A percentile compares a stretch with the other conserved stretches of the same genome.
These are phyloP conservation scores for Leptobrachium leishanense DNA, from an alignment of 2,113 vertebrate species.

Conservation along the genomic window DNA sequence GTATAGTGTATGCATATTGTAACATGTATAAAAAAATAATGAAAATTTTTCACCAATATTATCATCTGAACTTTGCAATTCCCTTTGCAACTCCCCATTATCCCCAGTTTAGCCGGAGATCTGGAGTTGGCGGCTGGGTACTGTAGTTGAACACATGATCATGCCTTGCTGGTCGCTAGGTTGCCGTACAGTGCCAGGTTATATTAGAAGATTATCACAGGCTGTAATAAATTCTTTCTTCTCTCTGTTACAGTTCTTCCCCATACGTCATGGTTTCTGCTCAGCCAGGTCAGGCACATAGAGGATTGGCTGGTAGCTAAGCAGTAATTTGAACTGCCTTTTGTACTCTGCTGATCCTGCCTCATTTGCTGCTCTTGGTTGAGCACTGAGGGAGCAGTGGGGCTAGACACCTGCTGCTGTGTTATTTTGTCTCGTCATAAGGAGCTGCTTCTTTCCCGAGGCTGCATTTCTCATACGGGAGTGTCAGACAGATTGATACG, in stretches of 20 bases:
- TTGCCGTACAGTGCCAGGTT: not conserved
- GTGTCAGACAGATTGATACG: constrained; percentile 6
- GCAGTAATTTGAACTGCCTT: constrained; percentile 72
- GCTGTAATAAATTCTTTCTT: constrained; percentile 50
- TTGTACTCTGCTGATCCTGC: constrained; percentile 51
- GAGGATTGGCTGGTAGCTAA: constrained; percentile 69
- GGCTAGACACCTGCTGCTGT: constrained; percentile 61
- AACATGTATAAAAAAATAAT: too few relatives aligned
- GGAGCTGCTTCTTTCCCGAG: not conserved
- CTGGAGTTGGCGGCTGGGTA: too few relatives aligned
- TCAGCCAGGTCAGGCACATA: constrained; percentile 59
- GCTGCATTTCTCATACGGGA: not conserved
- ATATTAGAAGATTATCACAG: not conserved
- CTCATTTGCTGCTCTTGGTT: constrained; percentile 40
- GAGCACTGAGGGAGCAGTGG: constrained; percentile 51
- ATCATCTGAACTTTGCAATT: too few relatives aligned
- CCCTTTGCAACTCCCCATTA: too few relatives aligned
- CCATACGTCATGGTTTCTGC: constrained; percentile 60
- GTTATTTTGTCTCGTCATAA: constrained; percentile 1
- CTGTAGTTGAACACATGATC: not conserved
- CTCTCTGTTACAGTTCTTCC: constrained; percentile 51
- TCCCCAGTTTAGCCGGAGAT: too few relatives aligned
- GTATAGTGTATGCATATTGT: too few relatives aligned
- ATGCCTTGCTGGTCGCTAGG: not conserved
- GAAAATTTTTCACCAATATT: too few relatives aligned